Evolutionary conservation across 2,113 vertebrate species (phyloP).

Genomic region (Cephalopholis sonnerati): DNA sequence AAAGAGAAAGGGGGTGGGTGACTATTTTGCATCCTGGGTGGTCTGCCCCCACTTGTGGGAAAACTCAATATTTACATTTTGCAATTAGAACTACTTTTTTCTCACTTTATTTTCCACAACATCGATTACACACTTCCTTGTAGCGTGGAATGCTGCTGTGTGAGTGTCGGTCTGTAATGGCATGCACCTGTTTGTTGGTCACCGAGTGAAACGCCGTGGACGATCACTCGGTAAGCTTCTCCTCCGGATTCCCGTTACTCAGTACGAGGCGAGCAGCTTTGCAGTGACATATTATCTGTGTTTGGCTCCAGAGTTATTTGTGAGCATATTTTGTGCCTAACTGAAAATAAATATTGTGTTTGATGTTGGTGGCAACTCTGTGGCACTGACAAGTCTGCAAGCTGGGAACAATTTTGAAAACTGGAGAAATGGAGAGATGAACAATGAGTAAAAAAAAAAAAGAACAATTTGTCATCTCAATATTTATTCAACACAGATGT

Average conservation of each 20-base stretch:
- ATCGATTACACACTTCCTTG: slow-evolving; percentile 79
- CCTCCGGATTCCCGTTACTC: slow-evolving; percentile 56
- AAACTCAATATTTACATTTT: slow-evolving; percentile 92
- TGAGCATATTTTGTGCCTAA: slow-evolving; percentile 44
- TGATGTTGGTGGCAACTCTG: slow-evolving; percentile 45
- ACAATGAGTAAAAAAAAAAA: slow-evolving; percentile 45
- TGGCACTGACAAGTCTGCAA: slow-evolving; percentile 38
- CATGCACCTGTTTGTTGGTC: slow-evolving; percentile 83
- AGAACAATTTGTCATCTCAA: slow-evolving; percentile 67
- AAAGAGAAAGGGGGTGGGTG: slow-evolving; percentile 80
- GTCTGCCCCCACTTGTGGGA: slow-evolving; percentile 89
- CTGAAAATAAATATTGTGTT: slow-evolving; percentile 54
- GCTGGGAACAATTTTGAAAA: slow-evolving; percentile 47
- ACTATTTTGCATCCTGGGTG: slow-evolving; percentile 89
- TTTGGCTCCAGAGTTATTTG: slow-evolving; percentile 41
- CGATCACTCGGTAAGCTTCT: slow-evolving; percentile 48
- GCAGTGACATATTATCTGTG: slow-evolving; percentile 27
- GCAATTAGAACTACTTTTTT: slow-evolving; percentile 88
- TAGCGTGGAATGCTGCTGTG: slow-evolving; percentile 64
- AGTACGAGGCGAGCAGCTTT: slow-evolving; percentile 16
- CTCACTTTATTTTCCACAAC: slow-evolving; percentile 86
- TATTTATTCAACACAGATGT: slow-evolving; percentile 79
- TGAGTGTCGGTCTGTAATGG: slow-evolving; percentile 52
- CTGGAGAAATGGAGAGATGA: slow-evolving; percentile 34
- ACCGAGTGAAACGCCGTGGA: slow-evolving; percentile 36